Evolutionary conservation across 1,140 invertebrate genomes (phyloP), one percentile per base, ranked within the genome.

Genomic region (Rhopalosiphum padi): DNA sequence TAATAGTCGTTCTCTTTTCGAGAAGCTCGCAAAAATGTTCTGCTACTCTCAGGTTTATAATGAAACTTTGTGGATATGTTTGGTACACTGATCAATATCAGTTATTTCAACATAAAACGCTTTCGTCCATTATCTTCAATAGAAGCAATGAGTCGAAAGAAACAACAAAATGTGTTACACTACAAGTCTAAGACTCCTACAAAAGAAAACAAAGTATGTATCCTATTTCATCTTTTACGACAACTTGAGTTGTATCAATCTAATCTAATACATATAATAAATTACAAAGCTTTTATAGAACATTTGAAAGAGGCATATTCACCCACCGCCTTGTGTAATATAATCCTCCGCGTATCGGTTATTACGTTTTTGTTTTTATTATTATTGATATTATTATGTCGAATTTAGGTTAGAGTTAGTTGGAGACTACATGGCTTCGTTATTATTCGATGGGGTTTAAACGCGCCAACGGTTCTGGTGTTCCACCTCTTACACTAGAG

Each of bases 91-190:
- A 53, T 89, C 87, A 21, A 89, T 89, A 53, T 89, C 48, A 35
- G 87, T 89, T 89, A 89, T 89, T 53, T 89, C 48, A 37, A 37
- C 87, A 51, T 51, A 51, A 88, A 88, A 88, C n/a, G 30, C 30
- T 30, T 30, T 51, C 23, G 41, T 25, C 41, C 41, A n/a, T 30
- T 86, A 25, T 86, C 41, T 86, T 86, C 41, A 86, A 86, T 86
- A 30, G 43, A 46, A 43, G 22, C 30, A 89, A 89, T 35, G 48
- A 51, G 48, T 37, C n/a, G 87, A 53, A 37, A 35, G 37, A 43
- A 43, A 86, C 22, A 86, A 86, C 37, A 86, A 41, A 86, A 86
- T 41, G 23, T 43, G 23, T 86, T 86, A 25, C 46, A 18, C 30
- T 51, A 53, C 48, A 22, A 89, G n/a, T 89, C 21, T 37, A 89